Conservation (phyloP, 2,888 invertebrate species). For the Melieria picta region DNA sequence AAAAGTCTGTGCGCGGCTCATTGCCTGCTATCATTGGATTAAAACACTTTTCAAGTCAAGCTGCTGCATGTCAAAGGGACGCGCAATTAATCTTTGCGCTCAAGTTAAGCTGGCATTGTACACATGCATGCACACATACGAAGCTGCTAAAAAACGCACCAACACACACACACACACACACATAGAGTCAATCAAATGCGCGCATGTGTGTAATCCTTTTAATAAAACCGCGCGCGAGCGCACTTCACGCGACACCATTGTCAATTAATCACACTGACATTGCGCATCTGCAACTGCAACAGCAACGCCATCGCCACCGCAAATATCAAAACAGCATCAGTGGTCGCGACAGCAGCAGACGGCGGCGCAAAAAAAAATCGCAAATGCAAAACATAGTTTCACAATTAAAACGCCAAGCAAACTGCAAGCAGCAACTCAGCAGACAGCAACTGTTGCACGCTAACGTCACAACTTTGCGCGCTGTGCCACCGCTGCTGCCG, state of each 20-base stretch:
- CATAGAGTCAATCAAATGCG: background rate
- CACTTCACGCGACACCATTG: constrained; percentile 12
- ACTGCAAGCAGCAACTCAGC: no score
- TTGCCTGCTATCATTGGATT: no score
- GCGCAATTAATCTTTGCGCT: no score
- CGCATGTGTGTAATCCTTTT: background rate
- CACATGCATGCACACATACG: no score
- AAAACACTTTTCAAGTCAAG: no score
- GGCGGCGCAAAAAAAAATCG: background rate
- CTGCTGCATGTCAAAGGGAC: no score
- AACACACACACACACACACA: background rate
- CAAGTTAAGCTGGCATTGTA: no score
- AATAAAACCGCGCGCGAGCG: constrained; percentile 2
- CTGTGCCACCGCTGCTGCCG: constrained; percentile 10
- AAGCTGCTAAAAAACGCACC: background rate
- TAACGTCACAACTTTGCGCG: no score
- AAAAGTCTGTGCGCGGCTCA: no score
- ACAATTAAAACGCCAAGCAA: background rate
- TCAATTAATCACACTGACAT: constrained; percentile 15
- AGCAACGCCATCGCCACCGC: background rate
- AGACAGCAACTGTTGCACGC: no score
- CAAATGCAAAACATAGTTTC: background rate
- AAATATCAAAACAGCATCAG: background rate
- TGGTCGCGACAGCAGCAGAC: background rate
- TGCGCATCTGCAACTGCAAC: constrained; percentile 10